Base-by-base conservation (phyloP, 2,113 vertebrate species). In the Entomyzon cyanotis region DNA sequence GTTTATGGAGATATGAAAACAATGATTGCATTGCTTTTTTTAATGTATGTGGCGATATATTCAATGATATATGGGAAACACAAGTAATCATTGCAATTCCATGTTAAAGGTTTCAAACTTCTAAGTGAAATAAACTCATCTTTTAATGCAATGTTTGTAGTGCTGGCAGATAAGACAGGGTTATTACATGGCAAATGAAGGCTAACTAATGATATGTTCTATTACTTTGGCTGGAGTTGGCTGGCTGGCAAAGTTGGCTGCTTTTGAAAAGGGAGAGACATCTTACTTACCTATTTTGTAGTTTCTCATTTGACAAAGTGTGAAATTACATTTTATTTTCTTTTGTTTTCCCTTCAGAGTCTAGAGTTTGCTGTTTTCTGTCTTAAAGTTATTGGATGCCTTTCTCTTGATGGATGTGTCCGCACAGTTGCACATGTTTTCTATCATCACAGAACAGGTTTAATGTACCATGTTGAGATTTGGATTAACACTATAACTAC, bases 381-480 rank as follows among this genome's bases (percentile, higher is more conserved):
- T 89, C 68, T 77, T 68, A 28, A 39, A 59, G 58, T 86, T 68
- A 33, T 68, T 71, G 44, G 33, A 33, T 74, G 22, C 27, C 63
- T 94, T 52, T 91, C 17, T 86, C 20, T 52, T 63, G 50, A 42
- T 92, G 63, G 55, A 65, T 70, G 5, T 80, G 10, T 62, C 63
- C 92, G 19, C 41, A 47, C 12, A 41, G n/a, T 76, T 94, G 25
- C 55, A 62, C 27, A 37, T 94, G 49, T 94, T 95, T 94, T 95
- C 70, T 91, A 18, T 96, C 73, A 73, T 94, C 78, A 58, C 23
- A 49, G 77, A 82, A 86, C 21, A 83, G 53, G n/a, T 95, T 73
- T 95, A 85, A 92, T 92, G 58, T 70, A 89, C 78, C 37, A 33
- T 82, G 60, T 90, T 94, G 96, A 56, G 9, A 82, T 95, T 91